Evolutionary conservation across 2,888 invertebrate genomes (phyloP).

Genomic region (Meta bourneti): DNA sequence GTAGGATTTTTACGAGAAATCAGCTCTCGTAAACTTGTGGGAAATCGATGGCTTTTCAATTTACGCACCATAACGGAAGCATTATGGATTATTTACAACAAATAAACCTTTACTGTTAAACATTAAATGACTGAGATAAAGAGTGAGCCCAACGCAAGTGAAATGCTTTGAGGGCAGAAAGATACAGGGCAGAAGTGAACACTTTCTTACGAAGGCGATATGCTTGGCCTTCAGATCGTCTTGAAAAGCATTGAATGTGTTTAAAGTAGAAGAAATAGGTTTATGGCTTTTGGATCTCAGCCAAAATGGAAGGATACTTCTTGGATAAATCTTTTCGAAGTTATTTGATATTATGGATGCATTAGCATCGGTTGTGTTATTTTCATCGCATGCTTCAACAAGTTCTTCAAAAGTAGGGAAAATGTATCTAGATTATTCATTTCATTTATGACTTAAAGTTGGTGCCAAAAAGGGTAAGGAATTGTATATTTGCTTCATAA

Average conservation of each 20-base stretch:
- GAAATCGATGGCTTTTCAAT: constrained; percentile 52
- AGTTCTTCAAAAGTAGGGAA: too few species aligned
- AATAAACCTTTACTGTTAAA: constrained; percentile 15
- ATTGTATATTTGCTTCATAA: too few species aligned
- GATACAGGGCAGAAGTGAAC: not conserved
- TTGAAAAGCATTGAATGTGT: not conserved
- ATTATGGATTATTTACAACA: constrained; percentile 42
- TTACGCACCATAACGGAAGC: constrained; percentile 36
- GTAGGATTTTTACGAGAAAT: constrained; percentile 41
- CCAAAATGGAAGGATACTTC: constrained; percentile 7
- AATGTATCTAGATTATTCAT: too few species aligned
- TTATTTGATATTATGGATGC: too few species aligned
- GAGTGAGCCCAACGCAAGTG: not conserved
- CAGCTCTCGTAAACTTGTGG: constrained; percentile 28
- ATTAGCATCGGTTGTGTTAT: too few species aligned
- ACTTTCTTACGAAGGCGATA: constrained; percentile 12
- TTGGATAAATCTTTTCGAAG: too few species aligned
- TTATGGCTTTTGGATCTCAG: constrained; percentile 32
- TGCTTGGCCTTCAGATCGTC: not conserved
- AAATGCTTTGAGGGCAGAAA: constrained; percentile 1
- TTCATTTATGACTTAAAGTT: too few species aligned
- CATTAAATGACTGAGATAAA: constrained; percentile 38
- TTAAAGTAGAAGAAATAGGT: constrained; percentile 7
- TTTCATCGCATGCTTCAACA: too few species aligned
- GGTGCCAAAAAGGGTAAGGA: too few species aligned